phyloP scores from a whole-genome alignment of 2,113 vertebrate genomes.

The Athene cunicularia region DNA sequence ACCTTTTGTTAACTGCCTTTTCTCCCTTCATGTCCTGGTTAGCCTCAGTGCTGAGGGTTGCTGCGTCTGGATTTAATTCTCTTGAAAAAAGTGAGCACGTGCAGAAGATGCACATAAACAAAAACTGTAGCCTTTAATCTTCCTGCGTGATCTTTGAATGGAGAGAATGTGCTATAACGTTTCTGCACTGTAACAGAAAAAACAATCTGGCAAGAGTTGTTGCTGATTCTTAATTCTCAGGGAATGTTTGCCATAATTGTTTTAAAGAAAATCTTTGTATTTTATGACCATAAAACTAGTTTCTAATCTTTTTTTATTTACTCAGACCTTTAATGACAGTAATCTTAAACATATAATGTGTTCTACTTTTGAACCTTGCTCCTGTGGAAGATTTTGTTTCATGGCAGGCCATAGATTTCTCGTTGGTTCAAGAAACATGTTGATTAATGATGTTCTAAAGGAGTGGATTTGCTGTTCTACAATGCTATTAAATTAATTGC shows the following conservation, averaged over 20 bases:
- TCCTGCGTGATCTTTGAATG: not conserved
- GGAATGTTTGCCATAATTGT: conserved; percentile 10
- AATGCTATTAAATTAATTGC: conserved; percentile 45
- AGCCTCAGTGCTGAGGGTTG: not conserved
- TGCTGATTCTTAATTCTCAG: conserved; percentile 55
- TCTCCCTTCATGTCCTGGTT: not conserved
- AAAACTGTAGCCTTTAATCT: conserved; percentile 33
- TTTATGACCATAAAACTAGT: not conserved
- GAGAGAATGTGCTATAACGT: not conserved
- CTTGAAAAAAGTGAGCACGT: not conserved
- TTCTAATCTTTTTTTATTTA: not conserved
- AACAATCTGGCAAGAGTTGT: not conserved
- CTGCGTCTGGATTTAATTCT: not conserved
- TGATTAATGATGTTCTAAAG: not conserved
- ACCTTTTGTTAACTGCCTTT: not conserved
- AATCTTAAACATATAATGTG: not conserved
- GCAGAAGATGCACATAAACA: not conserved
- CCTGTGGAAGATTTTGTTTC: not conserved
- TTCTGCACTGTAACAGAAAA: conserved; percentile 6
- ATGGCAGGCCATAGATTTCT: not conserved
- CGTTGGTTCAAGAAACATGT: not conserved
- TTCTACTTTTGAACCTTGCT: not conserved
- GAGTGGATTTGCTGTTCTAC: not conserved
- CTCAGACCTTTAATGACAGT: not conserved
- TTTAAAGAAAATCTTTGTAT: not conserved